Percentiles rank a stretch among this genome's conserved stretches.
These are phyloP conservation scores for Drosophila tropicalis DNA, from an alignment of 1,140 invertebrate genomes.

Conservation along the genomic window DNA sequence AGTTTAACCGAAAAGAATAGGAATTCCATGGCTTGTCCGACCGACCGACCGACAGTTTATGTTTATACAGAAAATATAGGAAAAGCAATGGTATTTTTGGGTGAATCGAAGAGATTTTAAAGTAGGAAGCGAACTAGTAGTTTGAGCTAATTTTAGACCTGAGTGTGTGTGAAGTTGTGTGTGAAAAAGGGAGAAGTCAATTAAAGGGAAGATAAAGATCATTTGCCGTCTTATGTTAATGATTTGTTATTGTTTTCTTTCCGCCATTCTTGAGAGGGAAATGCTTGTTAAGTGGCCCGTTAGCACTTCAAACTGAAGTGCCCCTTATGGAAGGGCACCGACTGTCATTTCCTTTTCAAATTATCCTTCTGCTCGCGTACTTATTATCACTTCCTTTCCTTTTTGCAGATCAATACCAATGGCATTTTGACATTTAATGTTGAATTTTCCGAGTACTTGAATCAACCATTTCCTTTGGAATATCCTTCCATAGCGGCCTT, in stretches of 20 bases:
- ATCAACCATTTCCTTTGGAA: slow-evolving; percentile 94
- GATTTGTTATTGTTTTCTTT: slow-evolving; percentile 78
- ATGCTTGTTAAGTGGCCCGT: slow-evolving; percentile 62
- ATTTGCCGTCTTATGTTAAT: slow-evolving; percentile 60
- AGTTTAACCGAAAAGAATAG: slow-evolving; percentile 5
- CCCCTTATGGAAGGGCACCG: slow-evolving; percentile 48
- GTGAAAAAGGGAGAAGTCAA: slow-evolving; percentile 48
- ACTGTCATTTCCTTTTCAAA: slow-evolving; percentile 18
- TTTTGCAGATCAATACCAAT: slow-evolving; percentile 93
- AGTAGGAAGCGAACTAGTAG: slow-evolving; percentile 20
- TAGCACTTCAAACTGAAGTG: slow-evolving; percentile 62
- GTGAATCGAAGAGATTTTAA: neutral
- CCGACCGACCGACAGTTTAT: slow-evolving; percentile 20
- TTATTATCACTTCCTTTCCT: neutral
- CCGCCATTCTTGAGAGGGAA: slow-evolving; percentile 46
- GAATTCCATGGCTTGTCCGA: no score
- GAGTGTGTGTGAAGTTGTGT: slow-evolving; percentile 32
- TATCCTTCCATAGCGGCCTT: slow-evolving; percentile 95
- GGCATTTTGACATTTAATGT: slow-evolving; percentile 95
- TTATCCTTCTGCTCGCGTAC: slow-evolving; percentile 28
- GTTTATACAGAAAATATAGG: slow-evolving; percentile 53
- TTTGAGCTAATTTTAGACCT: slow-evolving; percentile 39
- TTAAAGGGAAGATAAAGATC: slow-evolving; percentile 52
- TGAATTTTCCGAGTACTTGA: slow-evolving; percentile 92
- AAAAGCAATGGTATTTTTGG: neutral